These are phyloP conservation scores for Drosophila recens DNA, from an alignment of 2,888 invertebrate genomes.

Conservation along the genomic window DNA sequence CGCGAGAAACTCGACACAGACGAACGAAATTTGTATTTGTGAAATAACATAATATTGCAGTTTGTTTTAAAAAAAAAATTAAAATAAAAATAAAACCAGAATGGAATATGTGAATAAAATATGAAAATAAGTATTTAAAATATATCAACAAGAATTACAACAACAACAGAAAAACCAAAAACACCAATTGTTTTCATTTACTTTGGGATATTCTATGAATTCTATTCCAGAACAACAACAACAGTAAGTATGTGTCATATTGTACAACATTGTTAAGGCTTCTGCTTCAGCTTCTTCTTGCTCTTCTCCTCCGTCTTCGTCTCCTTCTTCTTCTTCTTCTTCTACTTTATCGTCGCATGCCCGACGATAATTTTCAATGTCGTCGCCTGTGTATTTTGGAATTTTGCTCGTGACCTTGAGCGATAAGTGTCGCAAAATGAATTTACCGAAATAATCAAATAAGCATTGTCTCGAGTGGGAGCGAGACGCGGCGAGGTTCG, in stretches of 20 bases:
- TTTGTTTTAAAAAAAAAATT: conserved; percentile 76
- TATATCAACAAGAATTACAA: conserved; percentile 76
- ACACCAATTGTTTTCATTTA: conserved; percentile 5
- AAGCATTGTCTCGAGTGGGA: conserved; percentile 28
- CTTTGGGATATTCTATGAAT: background rate
- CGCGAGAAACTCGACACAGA: conserved; percentile 54
- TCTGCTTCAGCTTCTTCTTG: conserved; percentile 14
- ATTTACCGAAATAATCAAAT: conserved; percentile 78
- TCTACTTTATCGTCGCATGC: conserved; percentile 20
- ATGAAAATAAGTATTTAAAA: conserved; percentile 76
- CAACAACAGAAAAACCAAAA: conserved; percentile 18
- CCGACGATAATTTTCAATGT: conserved; percentile 75
- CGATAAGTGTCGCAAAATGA: conserved; percentile 80
- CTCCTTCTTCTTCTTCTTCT: conserved; percentile 1
- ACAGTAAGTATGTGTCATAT: conserved; percentile 32
- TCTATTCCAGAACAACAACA: background rate
- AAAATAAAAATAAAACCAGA: conserved; percentile 34
- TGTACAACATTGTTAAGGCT: conserved; percentile 2
- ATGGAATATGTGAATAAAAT: conserved; percentile 77
- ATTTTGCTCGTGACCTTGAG: conserved; percentile 83
- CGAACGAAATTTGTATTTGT: conserved; percentile 68
- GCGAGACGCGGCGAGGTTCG: background rate
- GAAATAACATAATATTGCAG: conserved; percentile 79
- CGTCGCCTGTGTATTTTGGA: conserved; percentile 68
- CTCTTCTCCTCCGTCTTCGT: background rate